Conservation (phyloP, 2,888 invertebrate species). For the Caenorhabditis sp. region DNA sequence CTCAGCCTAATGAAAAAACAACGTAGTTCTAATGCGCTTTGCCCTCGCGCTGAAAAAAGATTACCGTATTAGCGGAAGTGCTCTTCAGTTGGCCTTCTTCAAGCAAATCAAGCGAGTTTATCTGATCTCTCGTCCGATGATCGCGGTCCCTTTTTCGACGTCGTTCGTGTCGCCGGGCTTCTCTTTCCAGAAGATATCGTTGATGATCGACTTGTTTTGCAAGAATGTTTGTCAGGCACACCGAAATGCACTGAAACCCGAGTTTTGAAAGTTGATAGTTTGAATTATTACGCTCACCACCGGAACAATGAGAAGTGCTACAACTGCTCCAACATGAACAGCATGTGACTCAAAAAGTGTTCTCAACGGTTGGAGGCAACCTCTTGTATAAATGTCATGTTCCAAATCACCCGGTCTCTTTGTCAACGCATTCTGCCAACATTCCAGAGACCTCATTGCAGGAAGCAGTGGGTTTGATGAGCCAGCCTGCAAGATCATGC, state of each 20-base stretch:
- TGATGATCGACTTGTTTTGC: conserved; percentile 83
- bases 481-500: conserved; percentile 70
- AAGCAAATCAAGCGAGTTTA: conserved; percentile 57
- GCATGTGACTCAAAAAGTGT: conserved; percentile 82
- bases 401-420: conserved; percentile 81
- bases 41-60: not conserved
- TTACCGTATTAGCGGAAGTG: conserved; percentile 52
- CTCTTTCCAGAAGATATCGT: conserved; percentile 79
- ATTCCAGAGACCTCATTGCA: conserved; percentile 81
- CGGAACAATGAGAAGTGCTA: conserved; percentile 81
- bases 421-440: conserved; percentile 82
- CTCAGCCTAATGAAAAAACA: conserved; percentile 28
- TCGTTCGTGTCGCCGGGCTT: conserved; percentile 79
- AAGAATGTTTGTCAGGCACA: conserved; percentile 81
- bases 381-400: conserved; percentile 76
- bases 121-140: conserved; percentile 47
- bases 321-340: conserved; percentile 81
- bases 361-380: conserved; percentile 81
- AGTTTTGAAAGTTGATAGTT: too few species aligned
- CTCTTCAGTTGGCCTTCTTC: conserved; percentile 63
- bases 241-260: conserved; percentile 78
- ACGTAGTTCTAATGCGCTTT: not conserved
- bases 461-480: conserved; percentile 79
- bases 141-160: conserved; percentile 73
- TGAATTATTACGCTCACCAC: too few species aligned